Conservation (phyloP, 2,797 vertebrate species). For the Clarias platycephalus region DNA sequence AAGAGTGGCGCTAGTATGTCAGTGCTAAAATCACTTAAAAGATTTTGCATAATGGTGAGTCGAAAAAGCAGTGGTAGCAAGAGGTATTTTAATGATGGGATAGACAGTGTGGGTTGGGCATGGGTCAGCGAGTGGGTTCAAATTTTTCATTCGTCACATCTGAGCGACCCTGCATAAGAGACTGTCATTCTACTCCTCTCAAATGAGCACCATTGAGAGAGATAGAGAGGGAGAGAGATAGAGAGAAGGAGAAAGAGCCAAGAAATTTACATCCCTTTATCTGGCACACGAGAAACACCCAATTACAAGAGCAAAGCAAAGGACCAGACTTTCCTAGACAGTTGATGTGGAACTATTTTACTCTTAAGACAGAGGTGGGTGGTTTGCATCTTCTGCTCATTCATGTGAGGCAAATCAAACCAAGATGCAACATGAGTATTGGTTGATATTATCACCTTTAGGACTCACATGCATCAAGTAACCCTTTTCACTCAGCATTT, state of each 20-base stretch:
- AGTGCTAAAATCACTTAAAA: constrained; percentile 75
- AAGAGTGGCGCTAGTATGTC: constrained; percentile 56
- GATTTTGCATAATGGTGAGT: constrained; percentile 70
- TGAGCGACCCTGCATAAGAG: constrained; percentile 68
- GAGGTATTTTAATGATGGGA: constrained; percentile 82
- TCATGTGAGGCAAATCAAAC: constrained; percentile 19
- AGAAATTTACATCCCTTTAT: constrained; percentile 58
- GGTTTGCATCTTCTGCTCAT: constrained; percentile 12
- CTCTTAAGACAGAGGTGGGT: constrained; percentile 31
- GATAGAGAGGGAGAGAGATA: constrained; percentile 52
- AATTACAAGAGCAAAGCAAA: constrained; percentile 56
- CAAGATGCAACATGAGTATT: neutral
- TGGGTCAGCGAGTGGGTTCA: constrained; percentile 76
- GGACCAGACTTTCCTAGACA: constrained; percentile 41
- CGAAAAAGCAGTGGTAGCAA: constrained; percentile 68
- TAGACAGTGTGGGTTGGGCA: constrained; percentile 69
- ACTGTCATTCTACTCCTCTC: constrained; percentile 72
- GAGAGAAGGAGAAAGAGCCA: constrained; percentile 48
- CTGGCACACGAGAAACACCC: constrained; percentile 55
- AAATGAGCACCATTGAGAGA: constrained; percentile 71
- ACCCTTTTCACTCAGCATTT: constrained; percentile 13
- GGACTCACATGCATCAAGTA: constrained; percentile 19
- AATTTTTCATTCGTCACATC: constrained; percentile 72
- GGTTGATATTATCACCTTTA: neutral
- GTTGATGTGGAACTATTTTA: constrained; percentile 35